A percentile compares a stretch with the other conserved stretches of the same genome.
These are phyloP conservation scores for Nannoperca obscura DNA, from an alignment of 2,797 vertebrate species.

Conservation along the genomic window DNA sequence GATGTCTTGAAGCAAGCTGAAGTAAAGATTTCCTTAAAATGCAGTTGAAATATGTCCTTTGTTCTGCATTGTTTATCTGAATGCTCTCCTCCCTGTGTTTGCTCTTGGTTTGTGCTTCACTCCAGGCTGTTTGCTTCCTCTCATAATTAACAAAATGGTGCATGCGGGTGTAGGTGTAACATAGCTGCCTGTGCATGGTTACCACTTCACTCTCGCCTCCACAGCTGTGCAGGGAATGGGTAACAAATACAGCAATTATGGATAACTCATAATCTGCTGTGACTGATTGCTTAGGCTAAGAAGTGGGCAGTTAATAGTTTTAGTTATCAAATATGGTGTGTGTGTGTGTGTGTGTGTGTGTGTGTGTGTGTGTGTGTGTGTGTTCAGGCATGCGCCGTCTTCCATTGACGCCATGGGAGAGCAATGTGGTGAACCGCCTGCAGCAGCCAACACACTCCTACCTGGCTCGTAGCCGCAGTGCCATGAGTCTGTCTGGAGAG, in stretches of 20 bases:
- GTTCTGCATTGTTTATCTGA: constrained; percentile 9
- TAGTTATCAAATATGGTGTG: constrained; percentile 25
- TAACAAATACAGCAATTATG: constrained; percentile 18
- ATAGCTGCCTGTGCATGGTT: constrained; percentile 46
- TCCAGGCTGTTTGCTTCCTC: constrained; percentile 38
- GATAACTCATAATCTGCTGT: constrained; percentile 39
- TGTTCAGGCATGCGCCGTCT: constrained; percentile 89
- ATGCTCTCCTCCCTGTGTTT: constrained; percentile 43
- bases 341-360: constrained; percentile 33
- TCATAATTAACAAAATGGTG: constrained; percentile 33
- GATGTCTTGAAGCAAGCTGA: background rate
- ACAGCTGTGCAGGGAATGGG: constrained; percentile 3
- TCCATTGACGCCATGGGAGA: constrained; percentile 95
- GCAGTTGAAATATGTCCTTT: constrained; percentile 1
- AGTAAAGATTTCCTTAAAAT: constrained; percentile 16
- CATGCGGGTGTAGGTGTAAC: constrained; percentile 59
- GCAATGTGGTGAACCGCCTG: constrained; percentile 93
- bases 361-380: too few relatives aligned
- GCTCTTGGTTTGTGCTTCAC: constrained; percentile 46
- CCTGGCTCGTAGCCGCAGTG: constrained; percentile 96
- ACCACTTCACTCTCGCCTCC: constrained; percentile 19
- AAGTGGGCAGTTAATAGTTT: constrained; percentile 32
- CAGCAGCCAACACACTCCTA: constrained; percentile 97
- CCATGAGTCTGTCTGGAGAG: constrained; percentile 94
- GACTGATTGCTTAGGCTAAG: constrained; percentile 42